A percentile compares a stretch with the other conserved stretches of the same genome.
Conservation (phyloP, 2,888 invertebrate genomes). For the Lottia scabra region DNA sequence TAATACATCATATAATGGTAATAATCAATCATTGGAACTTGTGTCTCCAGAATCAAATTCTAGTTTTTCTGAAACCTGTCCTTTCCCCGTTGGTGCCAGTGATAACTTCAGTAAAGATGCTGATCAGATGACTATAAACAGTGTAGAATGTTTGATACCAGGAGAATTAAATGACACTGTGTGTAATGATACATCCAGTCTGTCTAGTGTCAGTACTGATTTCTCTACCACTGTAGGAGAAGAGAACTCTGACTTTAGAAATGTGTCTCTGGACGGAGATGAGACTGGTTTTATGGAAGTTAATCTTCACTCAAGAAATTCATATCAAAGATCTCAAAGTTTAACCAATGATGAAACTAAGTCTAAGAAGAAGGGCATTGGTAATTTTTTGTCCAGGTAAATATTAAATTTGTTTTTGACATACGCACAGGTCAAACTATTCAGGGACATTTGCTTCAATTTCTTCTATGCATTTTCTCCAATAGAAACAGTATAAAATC, state of each 20-base stretch:
- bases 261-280: conserved; percentile 53
- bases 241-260: conserved; percentile 45
- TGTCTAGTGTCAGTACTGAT: conserved; percentile 64
- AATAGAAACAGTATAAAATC: too few species aligned
- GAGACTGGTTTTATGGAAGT: conserved; percentile 63
- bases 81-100: conserved; percentile 14
- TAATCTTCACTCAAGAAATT: conserved; percentile 59
- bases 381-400: conserved; percentile 54
- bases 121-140: conserved; percentile 50
- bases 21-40: conserved; percentile 6
- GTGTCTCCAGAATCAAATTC: conserved; percentile 10
- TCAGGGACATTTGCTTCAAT: too few species aligned
- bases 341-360: conserved; percentile 52
- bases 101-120: conserved; percentile 35
- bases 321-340: conserved; percentile 53
- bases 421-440: too few species aligned
- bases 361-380: conserved; percentile 52
- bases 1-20: conserved; percentile 14
- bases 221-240: conserved; percentile 60
- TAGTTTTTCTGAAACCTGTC: conserved; percentile 5
- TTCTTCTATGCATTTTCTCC: too few species aligned
- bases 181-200: conserved; percentile 60
- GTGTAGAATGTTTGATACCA: conserved; percentile 50
- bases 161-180: conserved; percentile 44
- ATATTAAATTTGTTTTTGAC: conserved; percentile 6